phyloP scores from a whole-genome alignment of 1,140 invertebrate species.

The Calephelis virginiensis region DNA sequence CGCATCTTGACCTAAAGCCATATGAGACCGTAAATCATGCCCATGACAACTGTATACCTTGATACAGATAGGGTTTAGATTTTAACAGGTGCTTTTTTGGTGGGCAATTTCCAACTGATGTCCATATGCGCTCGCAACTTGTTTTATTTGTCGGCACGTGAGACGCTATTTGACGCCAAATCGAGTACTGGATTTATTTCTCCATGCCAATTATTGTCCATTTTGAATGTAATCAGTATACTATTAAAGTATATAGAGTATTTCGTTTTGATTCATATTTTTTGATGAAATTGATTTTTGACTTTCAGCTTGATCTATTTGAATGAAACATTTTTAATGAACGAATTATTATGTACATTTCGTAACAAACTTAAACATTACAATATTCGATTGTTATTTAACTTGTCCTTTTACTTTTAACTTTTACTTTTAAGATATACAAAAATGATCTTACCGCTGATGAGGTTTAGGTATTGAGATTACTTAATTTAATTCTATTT shows the following conservation, averaged over 20 bases:
- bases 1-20: conserved; percentile 45
- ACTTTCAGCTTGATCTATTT: too few species aligned
- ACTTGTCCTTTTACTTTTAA: too few species aligned
- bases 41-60: conserved; percentile 56
- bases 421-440: too few species aligned
- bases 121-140: conserved; percentile 47
- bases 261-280: background rate
- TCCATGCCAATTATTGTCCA: conserved; percentile 39
- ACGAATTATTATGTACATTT: too few species aligned
- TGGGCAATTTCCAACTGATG: conserved; percentile 49
- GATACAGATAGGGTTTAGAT: conserved; percentile 47
- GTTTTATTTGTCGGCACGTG: conserved; percentile 52
- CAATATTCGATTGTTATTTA: too few species aligned
- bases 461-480: too few species aligned
- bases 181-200: conserved; percentile 36
- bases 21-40: conserved; percentile 62
- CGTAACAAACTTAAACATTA: too few species aligned
- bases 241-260: background rate
- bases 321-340: too few species aligned
- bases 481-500: too few species aligned
- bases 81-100: conserved; percentile 55
- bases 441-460: too few species aligned
- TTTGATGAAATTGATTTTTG: too few species aligned
- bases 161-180: conserved; percentile 40
- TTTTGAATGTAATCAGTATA: background rate